These are phyloP conservation scores for Gouania willdenowi DNA, from an alignment of 2,797 vertebrate genomes.

Conservation along the genomic window DNA sequence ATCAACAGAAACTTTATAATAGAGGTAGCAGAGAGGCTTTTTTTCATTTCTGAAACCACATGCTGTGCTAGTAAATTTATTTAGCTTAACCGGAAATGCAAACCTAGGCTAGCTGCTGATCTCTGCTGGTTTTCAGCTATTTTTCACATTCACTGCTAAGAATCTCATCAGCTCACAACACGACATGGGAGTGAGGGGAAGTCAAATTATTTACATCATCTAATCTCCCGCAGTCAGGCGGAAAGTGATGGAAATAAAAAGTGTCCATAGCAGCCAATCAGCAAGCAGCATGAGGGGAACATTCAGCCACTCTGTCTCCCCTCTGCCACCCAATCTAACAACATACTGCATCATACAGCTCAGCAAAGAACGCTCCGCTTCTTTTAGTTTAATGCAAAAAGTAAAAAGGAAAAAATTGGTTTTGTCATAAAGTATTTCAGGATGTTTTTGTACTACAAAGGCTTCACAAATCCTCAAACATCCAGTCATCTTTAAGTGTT, in stretches of 20 bases:
- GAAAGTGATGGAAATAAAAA: slow-evolving; percentile 34
- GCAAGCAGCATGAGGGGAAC: slow-evolving; percentile 5
- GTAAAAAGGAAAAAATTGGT: too few species aligned
- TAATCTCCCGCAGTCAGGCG: slow-evolving; percentile 43
- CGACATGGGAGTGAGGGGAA: slow-evolving; percentile 34
- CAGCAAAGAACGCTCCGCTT: not conserved
- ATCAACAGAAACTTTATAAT: slow-evolving; percentile 16
- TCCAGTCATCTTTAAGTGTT: too few species aligned
- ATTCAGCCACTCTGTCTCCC: slow-evolving; percentile 11
- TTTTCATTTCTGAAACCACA: not conserved
- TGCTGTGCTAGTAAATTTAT: not conserved
- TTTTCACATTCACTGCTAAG: slow-evolving; percentile 19
- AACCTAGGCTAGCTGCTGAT: not conserved
- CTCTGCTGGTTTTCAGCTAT: slow-evolving; percentile 2
- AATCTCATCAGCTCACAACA: slow-evolving; percentile 33
- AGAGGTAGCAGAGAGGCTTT: not conserved
- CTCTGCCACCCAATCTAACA: slow-evolving; percentile 7
- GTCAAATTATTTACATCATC: slow-evolving; percentile 61
- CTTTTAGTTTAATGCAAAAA: not conserved
- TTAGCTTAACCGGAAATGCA: not conserved
- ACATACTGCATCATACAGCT: not conserved
- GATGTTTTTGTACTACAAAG: too few species aligned
- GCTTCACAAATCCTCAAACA: too few species aligned
- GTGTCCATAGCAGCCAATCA: slow-evolving; percentile 37
- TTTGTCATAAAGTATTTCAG: too few species aligned